Evolutionary conservation across 2,888 invertebrate species (phyloP).

Genomic region (Drosophila nr. medialis): DNA sequence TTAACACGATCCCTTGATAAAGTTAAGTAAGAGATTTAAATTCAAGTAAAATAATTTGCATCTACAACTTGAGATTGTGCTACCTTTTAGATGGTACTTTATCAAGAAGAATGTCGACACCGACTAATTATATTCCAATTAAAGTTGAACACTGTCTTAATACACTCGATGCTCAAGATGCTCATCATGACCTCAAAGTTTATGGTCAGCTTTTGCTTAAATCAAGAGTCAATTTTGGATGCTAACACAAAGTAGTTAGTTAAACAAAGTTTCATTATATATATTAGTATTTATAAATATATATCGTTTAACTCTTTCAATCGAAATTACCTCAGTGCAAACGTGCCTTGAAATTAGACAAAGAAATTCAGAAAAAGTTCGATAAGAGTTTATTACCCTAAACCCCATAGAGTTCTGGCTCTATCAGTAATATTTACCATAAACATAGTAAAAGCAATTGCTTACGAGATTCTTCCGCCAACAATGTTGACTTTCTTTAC

Average conservation of each 20-base stretch:
- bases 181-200: background rate
- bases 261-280: too few species aligned
- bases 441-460: background rate
- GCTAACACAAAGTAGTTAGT: background rate
- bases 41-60: background rate
- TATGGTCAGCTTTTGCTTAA: background rate
- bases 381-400: slow-evolving; percentile 21
- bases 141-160: background rate
- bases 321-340: background rate
- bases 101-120: background rate
- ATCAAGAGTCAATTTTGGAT: background rate
- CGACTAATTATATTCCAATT: background rate
- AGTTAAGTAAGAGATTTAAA: slow-evolving; percentile 3
- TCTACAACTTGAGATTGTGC: too few species aligned
- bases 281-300: background rate
- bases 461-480: background rate
- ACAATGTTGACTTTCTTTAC: background rate
- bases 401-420: slow-evolving; percentile 1
- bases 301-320: background rate
- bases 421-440: slow-evolving; percentile 9
- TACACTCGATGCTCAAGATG: background rate
- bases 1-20: slow-evolving; percentile 4
- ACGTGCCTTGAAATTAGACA: slow-evolving; percentile 8
- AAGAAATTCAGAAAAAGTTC: background rate
- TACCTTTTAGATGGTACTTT: background rate